Conservation (phyloP, 2,888 invertebrate species). For the Andrena trimmerana region DNA sequence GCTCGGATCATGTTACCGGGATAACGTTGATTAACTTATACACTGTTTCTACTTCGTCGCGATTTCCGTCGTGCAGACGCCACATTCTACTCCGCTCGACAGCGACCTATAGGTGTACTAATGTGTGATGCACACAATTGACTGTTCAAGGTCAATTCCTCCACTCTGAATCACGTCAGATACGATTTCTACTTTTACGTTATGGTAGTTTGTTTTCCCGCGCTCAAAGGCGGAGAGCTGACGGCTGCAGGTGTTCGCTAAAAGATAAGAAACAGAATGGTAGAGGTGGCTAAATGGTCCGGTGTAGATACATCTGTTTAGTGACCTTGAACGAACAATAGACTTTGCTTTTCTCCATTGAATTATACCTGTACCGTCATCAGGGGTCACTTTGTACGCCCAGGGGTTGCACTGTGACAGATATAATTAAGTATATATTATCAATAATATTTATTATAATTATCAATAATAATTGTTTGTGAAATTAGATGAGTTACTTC, state of each 20-base stretch:
- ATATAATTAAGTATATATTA: too few species aligned
- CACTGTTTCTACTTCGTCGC: slow-evolving; percentile 42
- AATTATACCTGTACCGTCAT: not conserved
- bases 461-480: too few species aligned
- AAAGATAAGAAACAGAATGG: too few species aligned
- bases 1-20: slow-evolving; percentile 64
- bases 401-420: too few species aligned
- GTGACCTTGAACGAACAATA: too few species aligned
- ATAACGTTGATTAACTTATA: slow-evolving; percentile 76
- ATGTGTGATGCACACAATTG: not conserved
- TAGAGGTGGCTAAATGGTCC: too few species aligned
- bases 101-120: slow-evolving; percentile 51
- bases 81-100: slow-evolving; percentile 47
- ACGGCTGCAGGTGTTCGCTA: too few species aligned
- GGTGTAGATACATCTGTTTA: too few species aligned
- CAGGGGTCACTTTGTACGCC: not conserved
- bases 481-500: too few species aligned
- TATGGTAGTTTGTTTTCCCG: not conserved
- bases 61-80: slow-evolving; percentile 1
- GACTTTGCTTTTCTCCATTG: too few species aligned
- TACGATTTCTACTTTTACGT: not conserved
- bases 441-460: too few species aligned
- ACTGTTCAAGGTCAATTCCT: not conserved
- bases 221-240: too few species aligned
- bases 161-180: not conserved